Conservation (phyloP, 2,113 vertebrate species). For the Dendrocopos noguchii region DNA sequence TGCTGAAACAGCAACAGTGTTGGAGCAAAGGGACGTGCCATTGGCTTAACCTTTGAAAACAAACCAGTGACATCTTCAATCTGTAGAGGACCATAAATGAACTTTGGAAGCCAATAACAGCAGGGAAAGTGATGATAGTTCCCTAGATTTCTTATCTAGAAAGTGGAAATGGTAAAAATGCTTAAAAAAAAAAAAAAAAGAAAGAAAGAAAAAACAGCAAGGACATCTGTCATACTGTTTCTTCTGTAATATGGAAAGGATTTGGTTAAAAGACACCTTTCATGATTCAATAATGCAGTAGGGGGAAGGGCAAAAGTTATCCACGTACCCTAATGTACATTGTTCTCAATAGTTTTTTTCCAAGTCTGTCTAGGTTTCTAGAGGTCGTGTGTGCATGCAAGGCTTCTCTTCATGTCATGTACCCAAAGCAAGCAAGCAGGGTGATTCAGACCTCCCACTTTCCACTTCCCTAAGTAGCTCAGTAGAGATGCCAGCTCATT, state of each 20-base stretch:
- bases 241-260: background rate
- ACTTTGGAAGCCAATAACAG: background rate
- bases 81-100: background rate
- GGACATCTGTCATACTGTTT: background rate
- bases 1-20: background rate
- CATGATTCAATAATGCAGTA: too few species aligned
- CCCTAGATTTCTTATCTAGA: background rate
- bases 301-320: background rate
- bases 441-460: background rate
- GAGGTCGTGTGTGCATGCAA: background rate
- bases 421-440: background rate
- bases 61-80: background rate
- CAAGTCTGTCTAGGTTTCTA: background rate
- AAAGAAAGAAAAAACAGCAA: background rate
- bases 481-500: conserved; percentile 32
- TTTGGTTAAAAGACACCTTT: background rate
- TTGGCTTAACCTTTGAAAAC: background rate
- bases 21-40: background rate
- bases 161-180: background rate
- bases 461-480: background rate
- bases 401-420: background rate
- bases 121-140: background rate
- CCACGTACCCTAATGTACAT: fast-evolving
- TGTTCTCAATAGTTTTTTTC: background rate
- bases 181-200: background rate